Percentiles rank a stretch among this genome's conserved stretches.
Evolutionary conservation across 2,113 vertebrate genomes (phyloP).

Genomic region (Cinclus mexicanus): DNA sequence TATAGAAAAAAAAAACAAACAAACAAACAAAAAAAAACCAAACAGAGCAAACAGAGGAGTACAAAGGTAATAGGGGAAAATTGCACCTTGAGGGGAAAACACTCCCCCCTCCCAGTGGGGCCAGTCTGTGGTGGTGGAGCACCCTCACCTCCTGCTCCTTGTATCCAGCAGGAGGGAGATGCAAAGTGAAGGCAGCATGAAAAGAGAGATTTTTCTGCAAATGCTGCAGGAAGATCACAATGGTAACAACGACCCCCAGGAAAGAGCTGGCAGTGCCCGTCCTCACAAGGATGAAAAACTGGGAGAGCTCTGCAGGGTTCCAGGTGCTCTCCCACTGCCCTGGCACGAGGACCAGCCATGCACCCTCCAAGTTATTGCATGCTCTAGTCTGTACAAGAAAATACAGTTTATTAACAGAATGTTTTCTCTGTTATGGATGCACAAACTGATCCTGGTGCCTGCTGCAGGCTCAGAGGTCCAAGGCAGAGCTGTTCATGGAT

Average conservation of each 20-base stretch:
- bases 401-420: not conserved
- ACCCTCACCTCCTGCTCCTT: not conserved
- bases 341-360: accelerated
- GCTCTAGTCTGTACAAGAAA: not conserved
- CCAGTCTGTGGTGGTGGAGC: not conserved
- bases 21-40: no score
- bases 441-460: not conserved
- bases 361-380: not conserved
- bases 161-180: not conserved
- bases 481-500: not conserved
- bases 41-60: not conserved
- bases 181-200: not conserved
- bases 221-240: not conserved
- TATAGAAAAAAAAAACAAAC: not conserved
- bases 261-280: not conserved
- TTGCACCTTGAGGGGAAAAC: not conserved
- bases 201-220: not conserved
- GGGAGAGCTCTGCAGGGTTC: not conserved
- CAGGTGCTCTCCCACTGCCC: not conserved
- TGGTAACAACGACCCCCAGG: accelerated
- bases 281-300: not conserved
- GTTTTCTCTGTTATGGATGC: not conserved
- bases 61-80: not conserved
- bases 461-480: not conserved
- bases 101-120: not conserved